Percentiles rank a stretch among this genome's conserved stretches.
These are phyloP conservation scores for Byasa hedistus DNA, from an alignment of 2,888 invertebrate genomes.

Conservation along the genomic window DNA sequence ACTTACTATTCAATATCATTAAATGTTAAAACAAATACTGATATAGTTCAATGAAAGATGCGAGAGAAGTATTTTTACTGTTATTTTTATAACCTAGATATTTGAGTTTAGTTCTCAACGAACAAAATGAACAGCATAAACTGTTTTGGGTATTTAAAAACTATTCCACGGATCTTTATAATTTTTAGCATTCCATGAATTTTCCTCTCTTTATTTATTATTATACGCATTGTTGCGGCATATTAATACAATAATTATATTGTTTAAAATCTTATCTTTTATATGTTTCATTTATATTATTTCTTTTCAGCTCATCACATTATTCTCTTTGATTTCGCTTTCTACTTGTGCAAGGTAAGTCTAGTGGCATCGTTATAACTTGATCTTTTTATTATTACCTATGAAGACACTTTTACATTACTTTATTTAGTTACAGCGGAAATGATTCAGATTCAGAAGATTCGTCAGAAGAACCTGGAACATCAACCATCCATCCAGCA, in stretches of 20 bases:
- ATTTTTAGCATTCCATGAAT: too few species aligned
- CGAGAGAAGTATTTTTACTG: not conserved
- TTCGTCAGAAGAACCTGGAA: not conserved
- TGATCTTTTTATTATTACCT: not conserved
- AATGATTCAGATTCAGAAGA: not conserved
- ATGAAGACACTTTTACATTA: not conserved
- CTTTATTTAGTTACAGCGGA: not conserved
- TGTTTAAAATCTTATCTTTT: too few species aligned
- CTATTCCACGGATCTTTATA: too few species aligned
- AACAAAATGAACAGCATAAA: too few species aligned
- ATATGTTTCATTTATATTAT: not conserved
- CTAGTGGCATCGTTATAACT: not conserved
- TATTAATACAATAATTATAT: too few species aligned
- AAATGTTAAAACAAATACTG: too few species aligned
- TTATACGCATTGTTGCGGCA: too few species aligned
- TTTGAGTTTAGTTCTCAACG: too few species aligned
- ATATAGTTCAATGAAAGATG: too few species aligned
- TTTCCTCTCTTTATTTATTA: too few species aligned
- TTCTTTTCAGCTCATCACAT: constrained; percentile 22
- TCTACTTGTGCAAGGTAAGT: constrained; percentile 18
- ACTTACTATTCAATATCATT: not conserved
- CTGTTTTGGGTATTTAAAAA: too few species aligned
- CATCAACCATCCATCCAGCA: not conserved
- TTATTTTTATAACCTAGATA: not conserved
- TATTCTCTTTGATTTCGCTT: constrained; percentile 11